A percentile compares a stretch with the other conserved stretches of the same genome.
These are phyloP conservation scores for Nettapus auritus DNA, from an alignment of 2,113 vertebrate species.

Conservation along the genomic window DNA sequence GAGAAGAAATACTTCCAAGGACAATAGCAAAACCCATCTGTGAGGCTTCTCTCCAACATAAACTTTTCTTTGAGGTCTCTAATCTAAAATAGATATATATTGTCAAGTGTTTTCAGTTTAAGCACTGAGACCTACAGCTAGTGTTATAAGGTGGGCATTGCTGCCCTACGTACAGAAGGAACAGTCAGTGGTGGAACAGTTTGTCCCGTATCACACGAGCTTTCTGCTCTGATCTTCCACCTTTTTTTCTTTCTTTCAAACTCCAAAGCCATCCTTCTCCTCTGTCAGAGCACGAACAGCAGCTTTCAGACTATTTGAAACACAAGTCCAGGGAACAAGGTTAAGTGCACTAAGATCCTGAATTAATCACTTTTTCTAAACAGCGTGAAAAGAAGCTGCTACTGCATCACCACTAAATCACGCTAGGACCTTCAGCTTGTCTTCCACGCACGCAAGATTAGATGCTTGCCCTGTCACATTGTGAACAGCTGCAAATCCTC, in stretches of 20 bases:
- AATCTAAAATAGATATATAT: background rate
- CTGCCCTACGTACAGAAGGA: background rate
- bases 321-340: background rate
- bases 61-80: background rate
- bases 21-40: background rate
- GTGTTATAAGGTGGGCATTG: background rate
- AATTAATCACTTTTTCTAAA: slow-evolving; percentile 1
- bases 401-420: background rate
- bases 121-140: background rate
- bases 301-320: background rate
- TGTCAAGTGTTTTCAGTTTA: background rate
- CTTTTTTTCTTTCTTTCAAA: background rate
- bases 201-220: background rate
- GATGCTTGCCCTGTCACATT: background rate
- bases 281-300: background rate
- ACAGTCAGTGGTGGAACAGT: background rate
- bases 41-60: background rate
- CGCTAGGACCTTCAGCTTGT: background rate
- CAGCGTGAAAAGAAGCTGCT: background rate
- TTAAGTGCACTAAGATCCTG: background rate
- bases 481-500: background rate
- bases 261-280: background rate
- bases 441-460: background rate
- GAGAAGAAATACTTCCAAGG: slow-evolving; percentile 31
- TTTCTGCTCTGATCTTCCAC: background rate